Evolutionary conservation across 2,797 vertebrate species (phyloP).

Genomic region (Prionace glauca): DNA sequence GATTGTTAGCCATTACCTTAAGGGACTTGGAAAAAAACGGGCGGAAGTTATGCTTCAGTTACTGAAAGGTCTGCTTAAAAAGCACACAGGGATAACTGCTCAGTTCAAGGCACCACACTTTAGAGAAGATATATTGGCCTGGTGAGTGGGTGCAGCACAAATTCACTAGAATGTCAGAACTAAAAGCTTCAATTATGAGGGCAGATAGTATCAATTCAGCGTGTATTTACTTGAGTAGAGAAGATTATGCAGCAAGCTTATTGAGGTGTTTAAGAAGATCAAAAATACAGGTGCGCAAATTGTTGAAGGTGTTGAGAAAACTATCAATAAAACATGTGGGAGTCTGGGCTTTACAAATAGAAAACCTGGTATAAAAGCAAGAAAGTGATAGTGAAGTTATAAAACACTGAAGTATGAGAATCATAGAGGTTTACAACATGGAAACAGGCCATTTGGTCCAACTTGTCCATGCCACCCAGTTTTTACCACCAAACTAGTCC

Average conservation of each 20-base stretch:
- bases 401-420: neutral
- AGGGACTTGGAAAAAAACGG: neutral
- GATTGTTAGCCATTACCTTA: too few relatives aligned
- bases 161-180: neutral
- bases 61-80: neutral
- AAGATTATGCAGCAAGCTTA: neutral
- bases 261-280: neutral
- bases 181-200: neutral
- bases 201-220: neutral
- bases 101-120: neutral
- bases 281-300: neutral
- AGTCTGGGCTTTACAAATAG: neutral
- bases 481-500: too few relatives aligned
- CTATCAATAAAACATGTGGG: neutral
- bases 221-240: neutral
- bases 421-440: too few relatives aligned
- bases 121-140: neutral
- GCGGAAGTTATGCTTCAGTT: neutral
- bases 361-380: neutral
- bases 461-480: too few relatives aligned
- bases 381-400: neutral
- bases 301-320: neutral
- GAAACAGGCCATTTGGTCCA: too few relatives aligned
- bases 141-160: neutral
- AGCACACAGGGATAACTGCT: neutral